Evolutionary conservation across 2,797 vertebrate genomes (phyloP).

Genomic region (Pseudochirops corinnae): DNA sequence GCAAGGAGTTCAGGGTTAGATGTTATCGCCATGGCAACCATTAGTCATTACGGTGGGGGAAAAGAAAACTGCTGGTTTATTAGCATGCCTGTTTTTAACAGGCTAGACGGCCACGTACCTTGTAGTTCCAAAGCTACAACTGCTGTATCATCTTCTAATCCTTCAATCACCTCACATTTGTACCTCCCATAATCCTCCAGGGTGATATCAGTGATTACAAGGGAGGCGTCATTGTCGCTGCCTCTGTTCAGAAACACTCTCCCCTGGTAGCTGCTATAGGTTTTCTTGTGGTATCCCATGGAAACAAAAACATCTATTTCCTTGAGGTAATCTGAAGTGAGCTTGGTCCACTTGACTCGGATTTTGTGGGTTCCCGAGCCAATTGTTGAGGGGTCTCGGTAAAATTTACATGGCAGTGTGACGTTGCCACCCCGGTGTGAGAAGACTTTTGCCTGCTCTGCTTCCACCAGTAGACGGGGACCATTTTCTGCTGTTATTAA

Average conservation of each 20-base stretch:
- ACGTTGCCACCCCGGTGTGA: conserved; percentile 89
- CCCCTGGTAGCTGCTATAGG: conserved; percentile 88
- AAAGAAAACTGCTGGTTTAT: neutral
- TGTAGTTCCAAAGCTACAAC: conserved; percentile 90
- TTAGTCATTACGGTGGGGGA: neutral
- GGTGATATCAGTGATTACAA: conserved; percentile 89
- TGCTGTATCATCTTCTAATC: conserved; percentile 88
- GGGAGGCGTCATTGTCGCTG: conserved; percentile 89
- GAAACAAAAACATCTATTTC: conserved; percentile 92
- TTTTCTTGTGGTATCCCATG: conserved; percentile 93
- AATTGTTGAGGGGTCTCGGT: conserved; percentile 86
- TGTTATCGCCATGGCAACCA: conserved; percentile 32
- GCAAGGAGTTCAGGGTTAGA: conserved; percentile 15
- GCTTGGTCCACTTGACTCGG: conserved; percentile 95
- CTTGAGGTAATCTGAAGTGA: conserved; percentile 89
- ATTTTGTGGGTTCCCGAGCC: conserved; percentile 86
- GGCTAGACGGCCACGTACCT: conserved; percentile 76
- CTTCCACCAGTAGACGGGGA: conserved; percentile 90
- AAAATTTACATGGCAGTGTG: conserved; percentile 92
- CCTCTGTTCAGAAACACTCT: conserved; percentile 87
- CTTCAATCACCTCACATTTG: conserved; percentile 93
- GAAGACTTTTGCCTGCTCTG: conserved; percentile 89
- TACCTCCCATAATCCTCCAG: conserved; percentile 92
- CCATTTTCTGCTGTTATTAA: conserved; percentile 89
- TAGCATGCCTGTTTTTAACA: neutral